phyloP scores from a whole-genome alignment of 2,888 invertebrate genomes.

The Glaucopsyche alexis region DNA sequence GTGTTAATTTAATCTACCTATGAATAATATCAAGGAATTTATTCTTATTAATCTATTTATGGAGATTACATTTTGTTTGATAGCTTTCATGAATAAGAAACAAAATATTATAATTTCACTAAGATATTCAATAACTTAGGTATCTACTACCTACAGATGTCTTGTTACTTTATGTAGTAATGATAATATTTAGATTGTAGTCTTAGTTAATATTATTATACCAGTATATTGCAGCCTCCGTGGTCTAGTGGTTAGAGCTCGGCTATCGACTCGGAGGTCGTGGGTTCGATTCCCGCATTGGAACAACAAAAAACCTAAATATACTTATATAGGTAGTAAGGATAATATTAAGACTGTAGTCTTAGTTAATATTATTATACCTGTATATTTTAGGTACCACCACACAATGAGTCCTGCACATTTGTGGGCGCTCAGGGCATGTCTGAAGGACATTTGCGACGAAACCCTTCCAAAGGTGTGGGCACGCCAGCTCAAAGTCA shows the following conservation, averaged over 20 bases:
- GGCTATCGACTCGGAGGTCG: too few species aligned
- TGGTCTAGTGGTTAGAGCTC: too few species aligned
- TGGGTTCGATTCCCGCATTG: too few species aligned
- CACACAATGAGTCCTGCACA: constrained; percentile 92
- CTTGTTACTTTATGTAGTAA: too few species aligned
- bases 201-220: too few species aligned
- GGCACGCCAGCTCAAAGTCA: constrained; percentile 84
- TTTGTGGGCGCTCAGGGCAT: constrained; percentile 89
- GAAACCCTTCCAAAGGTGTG: constrained; percentile 87
- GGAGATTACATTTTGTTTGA: constrained; percentile 1
- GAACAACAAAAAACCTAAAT: too few species aligned
- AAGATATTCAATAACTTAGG: not conserved
- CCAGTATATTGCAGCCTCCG: not conserved
- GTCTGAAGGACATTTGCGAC: constrained; percentile 84
- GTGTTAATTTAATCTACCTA: not conserved
- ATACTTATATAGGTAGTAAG: too few species aligned
- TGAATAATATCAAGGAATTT: not conserved
- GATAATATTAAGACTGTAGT: too few species aligned
- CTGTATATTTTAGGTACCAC: constrained; percentile 82
- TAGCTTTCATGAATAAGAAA: not conserved
- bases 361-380: too few species aligned
- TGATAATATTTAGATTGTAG: too few species aligned
- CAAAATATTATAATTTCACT: not conserved
- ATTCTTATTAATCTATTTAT: not conserved
- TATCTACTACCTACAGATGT: too few species aligned